Conservation (phyloP, 2,888 invertebrate species). For the Melolontha melolontha region DNA sequence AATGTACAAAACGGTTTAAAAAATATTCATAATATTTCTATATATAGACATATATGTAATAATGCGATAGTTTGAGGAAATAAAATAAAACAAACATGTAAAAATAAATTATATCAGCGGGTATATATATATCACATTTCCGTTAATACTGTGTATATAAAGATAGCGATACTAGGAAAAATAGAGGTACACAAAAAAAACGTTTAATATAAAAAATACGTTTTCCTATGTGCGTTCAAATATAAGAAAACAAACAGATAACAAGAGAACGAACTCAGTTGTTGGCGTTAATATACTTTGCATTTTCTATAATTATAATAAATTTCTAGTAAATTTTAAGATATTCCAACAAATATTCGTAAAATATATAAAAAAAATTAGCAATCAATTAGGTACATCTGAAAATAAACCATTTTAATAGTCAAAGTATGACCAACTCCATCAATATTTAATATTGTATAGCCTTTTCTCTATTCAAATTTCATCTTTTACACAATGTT, state of each 20-base stretch:
- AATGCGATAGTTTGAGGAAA: background rate
- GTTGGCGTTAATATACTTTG: too few relatives aligned
- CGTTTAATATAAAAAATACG: slow-evolving; percentile 1
- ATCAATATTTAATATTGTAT: too few relatives aligned
- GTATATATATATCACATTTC: slow-evolving; percentile 40
- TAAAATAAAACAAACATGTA: slow-evolving; percentile 24
- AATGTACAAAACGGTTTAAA: background rate
- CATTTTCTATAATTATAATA: too few relatives aligned
- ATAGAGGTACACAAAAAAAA: background rate
- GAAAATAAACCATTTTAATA: too few relatives aligned
- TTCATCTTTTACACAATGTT: too few relatives aligned
- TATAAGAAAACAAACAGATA: background rate
- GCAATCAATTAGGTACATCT: too few relatives aligned
- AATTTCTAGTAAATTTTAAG: too few relatives aligned
- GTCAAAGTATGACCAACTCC: too few relatives aligned
- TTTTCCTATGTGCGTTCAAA: slow-evolving; percentile 25
- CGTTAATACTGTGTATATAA: slow-evolving; percentile 42
- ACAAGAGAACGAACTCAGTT: too few relatives aligned
- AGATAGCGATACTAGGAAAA: slow-evolving; percentile 10
- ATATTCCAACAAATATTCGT: too few relatives aligned
- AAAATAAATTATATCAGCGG: slow-evolving; percentile 32
- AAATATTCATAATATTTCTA: slow-evolving; percentile 2
- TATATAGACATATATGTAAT: background rate
- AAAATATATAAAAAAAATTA: too few relatives aligned
- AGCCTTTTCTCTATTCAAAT: too few relatives aligned